Evolutionary conservation across 2,888 invertebrate genomes (phyloP), one percentile per base, ranked within the genome.

Genomic region (Idaea straminata): DNA sequence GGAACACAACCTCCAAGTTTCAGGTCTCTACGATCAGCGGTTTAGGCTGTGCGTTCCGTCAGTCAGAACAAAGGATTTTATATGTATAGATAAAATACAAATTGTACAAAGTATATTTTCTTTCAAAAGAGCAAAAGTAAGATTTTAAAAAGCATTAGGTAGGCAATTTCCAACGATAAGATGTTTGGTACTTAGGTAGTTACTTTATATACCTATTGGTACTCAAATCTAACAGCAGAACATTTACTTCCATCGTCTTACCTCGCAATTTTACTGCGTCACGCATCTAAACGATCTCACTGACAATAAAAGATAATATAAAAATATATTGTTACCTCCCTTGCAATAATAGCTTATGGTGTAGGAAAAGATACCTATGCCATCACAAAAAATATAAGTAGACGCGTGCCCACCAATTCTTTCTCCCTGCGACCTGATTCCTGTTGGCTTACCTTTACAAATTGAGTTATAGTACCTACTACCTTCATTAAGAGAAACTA

Each of bases 251-350:
- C 13, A 7, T 47, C 47, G 10, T 47, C 47, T 47, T 47, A 47
- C 47, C 47, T 47, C 47, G 47, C 13, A 47, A 47, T 47, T 47
- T 47, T 13, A 47, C 47, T 47, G 47, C 47, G 47, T 47, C 47
- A 47, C 47, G 47, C 47, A 13, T 10, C 47, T 47, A 47, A 47
- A 47, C 10, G 47, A 47, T 47, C 47, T 47, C 47, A 47, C 47
- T 47, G 47, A 47, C 47, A 47, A 47, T 47, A 47, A 47, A 47
- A 47, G 47, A 47, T 47, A 47, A 47, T 47, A 47, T 47, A 47
- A 47, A 47, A 47, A 10, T 47, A 47, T 47, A 47, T 47, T 7
- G 47, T 13, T 47, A 47, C 47, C 13, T 47, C 13, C 7, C 47
- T 47, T 47, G 47, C 47, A 47, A 47, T 47, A 47, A 13, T 13